Evolutionary conservation across 2,113 vertebrate genomes (phyloP), one percentile per base, ranked within the genome.

Genomic region (Onychostoma macrolepis): DNA sequence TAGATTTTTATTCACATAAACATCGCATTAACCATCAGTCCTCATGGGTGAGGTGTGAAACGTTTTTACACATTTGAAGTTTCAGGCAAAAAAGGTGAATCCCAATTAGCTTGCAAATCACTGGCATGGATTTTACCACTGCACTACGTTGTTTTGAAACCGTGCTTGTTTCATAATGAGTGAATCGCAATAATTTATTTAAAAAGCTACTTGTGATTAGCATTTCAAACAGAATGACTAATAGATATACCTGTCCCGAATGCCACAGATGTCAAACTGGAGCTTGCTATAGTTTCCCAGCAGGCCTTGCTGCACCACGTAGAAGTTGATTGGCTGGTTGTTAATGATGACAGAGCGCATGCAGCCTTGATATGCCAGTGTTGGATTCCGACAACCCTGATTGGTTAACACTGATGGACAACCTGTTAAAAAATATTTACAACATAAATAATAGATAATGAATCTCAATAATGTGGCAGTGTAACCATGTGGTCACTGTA

Each of bases 261-360:
- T 97, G 91, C 93, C 95, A 94, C 97, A 97, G 87, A 96, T 92
- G 95, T 97, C 96, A 92, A 97, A 95, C 91, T 94, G 95, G 91
- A 97, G 93, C 93, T 96, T 94, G 91, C 96, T 96, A 90, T 96
- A 96, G 93, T 96, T 97, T 93, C 97, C 97, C 93, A 96, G 93
- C 89, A 94, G 93, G 88, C 96, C 95, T 95, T 96, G 95, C 92
- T 96, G 96, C 91, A 97, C 96, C 90, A 93, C 94, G 93, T 95
- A 93, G 91, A 97, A 94, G 94, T 97, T 95, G 90, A 96, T 94
- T 86, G 95, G 96, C 90, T 96, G 96, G 94, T 96, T 97, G 95
- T 97, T 96, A 91, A 97, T 96, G 92, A 95, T 94, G 92, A 97
- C 96, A 91, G 96, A 95, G 75, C 96, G 95, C 94, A 97, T 96